Conservation (phyloP, 2,888 invertebrate genomes). For the Cabera pusaria region DNA sequence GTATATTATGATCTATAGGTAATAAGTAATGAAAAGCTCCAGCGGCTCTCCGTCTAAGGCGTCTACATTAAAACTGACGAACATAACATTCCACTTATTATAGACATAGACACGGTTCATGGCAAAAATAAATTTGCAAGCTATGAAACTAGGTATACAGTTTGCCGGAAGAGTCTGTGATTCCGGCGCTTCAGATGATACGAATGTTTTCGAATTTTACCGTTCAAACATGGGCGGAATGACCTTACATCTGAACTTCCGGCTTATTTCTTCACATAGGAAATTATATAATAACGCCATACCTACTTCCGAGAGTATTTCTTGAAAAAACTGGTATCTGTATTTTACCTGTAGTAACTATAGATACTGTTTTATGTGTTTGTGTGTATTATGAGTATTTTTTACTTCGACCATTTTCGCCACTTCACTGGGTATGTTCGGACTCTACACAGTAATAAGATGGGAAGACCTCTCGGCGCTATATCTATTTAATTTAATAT, state of each 20-base stretch:
- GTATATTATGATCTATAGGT: too few species aligned
- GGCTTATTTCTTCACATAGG: conserved; percentile 9
- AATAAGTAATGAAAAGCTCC: too few species aligned
- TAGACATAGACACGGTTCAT: conserved; percentile 10
- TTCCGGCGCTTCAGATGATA: conserved; percentile 3
- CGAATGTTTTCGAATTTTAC: conserved; percentile 12
- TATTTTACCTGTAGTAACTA: too few species aligned
- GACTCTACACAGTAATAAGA: too few species aligned
- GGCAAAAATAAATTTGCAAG: conserved; percentile 11
- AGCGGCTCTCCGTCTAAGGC: conserved; percentile 2
- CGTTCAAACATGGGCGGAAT: conserved; percentile 6
- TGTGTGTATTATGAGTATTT: too few species aligned
- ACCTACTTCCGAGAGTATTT: background rate
- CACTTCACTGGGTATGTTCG: background rate
- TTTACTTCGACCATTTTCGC: too few species aligned
- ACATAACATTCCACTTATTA: conserved; percentile 9
- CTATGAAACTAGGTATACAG: conserved; percentile 6
- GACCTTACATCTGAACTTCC: conserved; percentile 13
- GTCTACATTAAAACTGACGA: conserved; percentile 3
- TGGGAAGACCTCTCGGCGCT: too few species aligned
- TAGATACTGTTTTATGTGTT: too few species aligned
- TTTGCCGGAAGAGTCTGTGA: conserved; percentile 16
- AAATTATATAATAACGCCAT: conserved; percentile 4
- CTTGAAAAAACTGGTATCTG: background rate
- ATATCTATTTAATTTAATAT: too few species aligned